A percentile compares a stretch with the other conserved stretches of the same genome.
phyloP scores from a whole-genome alignment of 2,113 vertebrate genomes.

The Platichthys stellatus region DNA sequence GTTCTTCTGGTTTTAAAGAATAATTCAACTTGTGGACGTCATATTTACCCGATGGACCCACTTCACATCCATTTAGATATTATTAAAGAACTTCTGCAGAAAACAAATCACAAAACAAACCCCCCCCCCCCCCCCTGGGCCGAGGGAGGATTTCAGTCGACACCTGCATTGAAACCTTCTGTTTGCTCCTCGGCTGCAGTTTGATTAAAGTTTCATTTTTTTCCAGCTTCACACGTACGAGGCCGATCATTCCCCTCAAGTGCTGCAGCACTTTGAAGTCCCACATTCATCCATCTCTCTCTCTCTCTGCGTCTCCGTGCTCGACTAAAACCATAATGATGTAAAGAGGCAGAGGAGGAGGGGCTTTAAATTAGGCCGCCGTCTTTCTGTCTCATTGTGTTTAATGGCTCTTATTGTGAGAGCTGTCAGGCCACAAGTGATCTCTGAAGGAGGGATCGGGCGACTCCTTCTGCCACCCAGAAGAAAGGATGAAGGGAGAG shows the following conservation, averaged over 20 bases:
- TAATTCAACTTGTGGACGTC: no score
- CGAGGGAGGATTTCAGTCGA: background rate
- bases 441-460: constrained; percentile 62
- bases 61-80: constrained; percentile 20
- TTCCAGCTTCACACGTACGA: no score
- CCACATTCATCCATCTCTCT: constrained; percentile 64
- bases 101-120: no score
- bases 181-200: background rate
- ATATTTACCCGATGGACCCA: no score
- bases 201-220: no score
- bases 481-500: constrained; percentile 71
- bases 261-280: constrained; percentile 70
- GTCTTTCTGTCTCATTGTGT: constrained; percentile 70
- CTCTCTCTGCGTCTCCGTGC: background rate
- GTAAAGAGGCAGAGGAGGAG: constrained; percentile 64
- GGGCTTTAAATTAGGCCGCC: constrained; percentile 69
- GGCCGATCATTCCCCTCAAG: no score
- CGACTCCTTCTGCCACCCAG: constrained; percentile 64
- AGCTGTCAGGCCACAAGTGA: constrained; percentile 65
- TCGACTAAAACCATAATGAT: constrained; percentile 67
- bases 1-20: no score
- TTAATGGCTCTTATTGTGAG: constrained; percentile 79
- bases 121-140: no score
- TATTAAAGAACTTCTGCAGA: no score
- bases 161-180: background rate